Base-by-base conservation (phyloP, 1,140 invertebrate genomes). In the Magallana ariakensis region DNA sequence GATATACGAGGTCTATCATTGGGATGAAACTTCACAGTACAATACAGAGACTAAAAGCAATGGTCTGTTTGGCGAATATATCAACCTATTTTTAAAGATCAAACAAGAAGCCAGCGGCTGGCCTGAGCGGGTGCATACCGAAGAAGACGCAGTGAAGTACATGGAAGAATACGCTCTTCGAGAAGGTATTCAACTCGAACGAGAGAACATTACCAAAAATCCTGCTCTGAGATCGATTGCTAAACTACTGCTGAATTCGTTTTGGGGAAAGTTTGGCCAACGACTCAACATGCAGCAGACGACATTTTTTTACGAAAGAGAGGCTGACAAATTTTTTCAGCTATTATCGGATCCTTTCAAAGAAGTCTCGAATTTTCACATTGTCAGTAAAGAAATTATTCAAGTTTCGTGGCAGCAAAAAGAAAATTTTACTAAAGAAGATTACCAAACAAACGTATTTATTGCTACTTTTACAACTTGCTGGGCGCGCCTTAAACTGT, bases 381-480 rank as follows among this genome's bases (percentile, higher is more conserved):
- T 90, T 56, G 19, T 89, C n/a, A 82, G 26, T 46, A 66, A 91
- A 19, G 81, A 90, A 33, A 60, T 66, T 4, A 53, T 90, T 16
- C 83, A 87, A 33, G 11, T 91, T 7, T 54, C 75, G 22, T 87
- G 84, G 70, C n/a, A 75, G 22, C 33, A 87, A 53, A 56, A 75
- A 15, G 46, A 80, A 8, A 46, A 55, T 13, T 82, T 80, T 19
- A n/a, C 70, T 10, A 55, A 22, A 13, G 75, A 80, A 87, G 62
- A 84, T 22, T 57, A 62, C 15, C 57, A 91, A 13, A 92, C 92
- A 3, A 95, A 94, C 86, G 92, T 95, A 7, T 87, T 92, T 10
- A 88, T 95, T 1, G 94, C 94, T 6, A 91, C 90, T 0, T 95
- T 93, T 83, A 93, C 92, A 2, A 95, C 95, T 1, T 91, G 93